phyloP scores from a whole-genome alignment of 2,888 invertebrate genomes.

The Mesoligia furuncula region DNA sequence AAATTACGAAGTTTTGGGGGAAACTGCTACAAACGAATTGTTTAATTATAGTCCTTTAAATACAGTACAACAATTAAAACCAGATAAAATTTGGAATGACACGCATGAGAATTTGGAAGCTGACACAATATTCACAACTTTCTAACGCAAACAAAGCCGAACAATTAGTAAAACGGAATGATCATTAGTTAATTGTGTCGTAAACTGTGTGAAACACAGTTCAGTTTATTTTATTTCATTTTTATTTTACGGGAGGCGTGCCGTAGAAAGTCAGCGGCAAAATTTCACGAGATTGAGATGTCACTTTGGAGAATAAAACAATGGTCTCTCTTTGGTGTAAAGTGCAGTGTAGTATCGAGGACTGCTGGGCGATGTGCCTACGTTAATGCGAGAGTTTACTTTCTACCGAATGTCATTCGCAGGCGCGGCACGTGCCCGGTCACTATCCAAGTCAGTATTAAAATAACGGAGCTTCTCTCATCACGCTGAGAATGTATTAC shows the following conservation, averaged over 20 bases:
- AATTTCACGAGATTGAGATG: constrained; percentile 61
- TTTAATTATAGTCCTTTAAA: constrained; percentile 48
- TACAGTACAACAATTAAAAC: constrained; percentile 55
- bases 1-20: constrained; percentile 45
- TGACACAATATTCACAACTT: constrained; percentile 65
- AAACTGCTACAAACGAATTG: constrained; percentile 54
- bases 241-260: constrained; percentile 40
- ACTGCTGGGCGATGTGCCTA: constrained; percentile 58
- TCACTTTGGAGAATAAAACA: constrained; percentile 72
- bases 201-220: constrained; percentile 65
- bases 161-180: constrained; percentile 67
- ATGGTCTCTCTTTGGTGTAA: constrained; percentile 65
- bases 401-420: constrained; percentile 83
- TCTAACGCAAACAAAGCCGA: constrained; percentile 68
- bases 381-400: constrained; percentile 82
- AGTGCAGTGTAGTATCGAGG: constrained; percentile 60
- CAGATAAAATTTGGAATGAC: constrained; percentile 54
- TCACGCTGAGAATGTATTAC: constrained; percentile 64
- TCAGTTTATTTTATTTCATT: constrained; percentile 46
- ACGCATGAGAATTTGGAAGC: constrained; percentile 59
- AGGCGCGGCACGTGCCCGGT: constrained; percentile 83
- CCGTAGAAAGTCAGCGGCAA: constrained; percentile 62
- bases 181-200: constrained; percentile 65
- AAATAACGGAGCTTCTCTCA: constrained; percentile 81
- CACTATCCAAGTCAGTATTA: constrained; percentile 72